These are phyloP conservation scores for Ectropis grisescens DNA, from an alignment of 1,140 invertebrate genomes.

Conservation along the genomic window DNA sequence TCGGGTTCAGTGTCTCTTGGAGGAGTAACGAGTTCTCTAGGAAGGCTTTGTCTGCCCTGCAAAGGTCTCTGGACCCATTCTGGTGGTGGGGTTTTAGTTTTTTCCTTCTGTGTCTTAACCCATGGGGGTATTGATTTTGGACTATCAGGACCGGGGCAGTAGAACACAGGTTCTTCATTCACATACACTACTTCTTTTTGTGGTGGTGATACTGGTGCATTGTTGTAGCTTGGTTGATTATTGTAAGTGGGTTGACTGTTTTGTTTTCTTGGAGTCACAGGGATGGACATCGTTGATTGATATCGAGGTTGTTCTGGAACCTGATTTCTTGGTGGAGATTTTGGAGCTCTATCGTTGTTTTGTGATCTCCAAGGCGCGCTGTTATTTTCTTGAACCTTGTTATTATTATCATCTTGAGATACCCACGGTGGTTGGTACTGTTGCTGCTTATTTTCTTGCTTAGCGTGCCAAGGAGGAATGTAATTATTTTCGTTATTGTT, in stretches of 20 bases:
- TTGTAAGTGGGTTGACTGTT: slow-evolving; percentile 38
- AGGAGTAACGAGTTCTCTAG: slow-evolving; percentile 47
- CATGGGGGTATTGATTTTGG: slow-evolving; percentile 58
- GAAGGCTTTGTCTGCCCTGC: slow-evolving; percentile 41
- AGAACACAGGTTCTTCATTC: slow-evolving; percentile 54
- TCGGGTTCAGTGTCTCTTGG: slow-evolving; percentile 55
- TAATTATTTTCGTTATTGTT: slow-evolving; percentile 35
- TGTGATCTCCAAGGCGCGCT: slow-evolving; percentile 32
- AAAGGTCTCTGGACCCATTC: slow-evolving; percentile 56
- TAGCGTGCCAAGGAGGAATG: slow-evolving; percentile 25
- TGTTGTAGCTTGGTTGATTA: slow-evolving; percentile 10
- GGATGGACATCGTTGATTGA: slow-evolving; percentile 64
- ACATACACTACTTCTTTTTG: slow-evolving; percentile 51
- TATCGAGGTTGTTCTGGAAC: slow-evolving; percentile 46
- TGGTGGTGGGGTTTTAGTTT: slow-evolving; percentile 63
- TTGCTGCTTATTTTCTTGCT: slow-evolving; percentile 37
- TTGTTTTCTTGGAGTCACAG: slow-evolving; percentile 53
- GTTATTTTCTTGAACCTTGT: slow-evolving; percentile 28
- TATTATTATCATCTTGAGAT: slow-evolving; percentile 38
- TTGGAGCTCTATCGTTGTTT: slow-evolving; percentile 22
- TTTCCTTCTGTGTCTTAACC: slow-evolving; percentile 63
- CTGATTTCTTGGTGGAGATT: slow-evolving; percentile 20
- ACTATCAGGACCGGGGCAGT: slow-evolving; percentile 54
- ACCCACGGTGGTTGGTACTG: slow-evolving; percentile 43
- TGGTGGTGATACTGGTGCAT: slow-evolving; percentile 11